These are phyloP conservation scores for Standfussiana lucernea DNA, from an alignment of 2,888 invertebrate genomes.

Conservation along the genomic window DNA sequence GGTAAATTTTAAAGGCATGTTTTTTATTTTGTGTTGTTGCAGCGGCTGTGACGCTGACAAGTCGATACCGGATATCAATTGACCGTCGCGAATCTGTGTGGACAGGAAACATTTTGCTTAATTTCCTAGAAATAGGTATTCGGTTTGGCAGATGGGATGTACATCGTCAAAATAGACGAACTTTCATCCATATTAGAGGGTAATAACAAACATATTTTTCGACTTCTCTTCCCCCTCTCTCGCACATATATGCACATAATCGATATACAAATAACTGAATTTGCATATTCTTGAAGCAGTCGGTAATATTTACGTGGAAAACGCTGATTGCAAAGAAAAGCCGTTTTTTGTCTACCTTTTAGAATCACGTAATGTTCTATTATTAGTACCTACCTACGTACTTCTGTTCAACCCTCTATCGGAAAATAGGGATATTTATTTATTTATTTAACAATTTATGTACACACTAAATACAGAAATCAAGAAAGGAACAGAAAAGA, in stretches of 20 bases:
- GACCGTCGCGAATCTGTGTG: background rate
- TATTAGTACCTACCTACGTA: background rate
- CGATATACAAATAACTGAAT: background rate
- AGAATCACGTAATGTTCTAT: background rate
- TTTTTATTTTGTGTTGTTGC: background rate
- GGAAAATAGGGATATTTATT: background rate
- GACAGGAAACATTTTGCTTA: background rate
- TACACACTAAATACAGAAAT: too few species aligned
- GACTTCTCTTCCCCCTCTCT: background rate
- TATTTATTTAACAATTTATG: too few species aligned
- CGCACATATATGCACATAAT: background rate
- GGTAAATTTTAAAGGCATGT: background rate
- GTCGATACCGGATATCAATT: constrained; percentile 1
- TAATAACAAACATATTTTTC: background rate
- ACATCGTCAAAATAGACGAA: background rate
- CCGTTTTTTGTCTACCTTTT: background rate
- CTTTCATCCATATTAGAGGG: background rate
- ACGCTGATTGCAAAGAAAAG: background rate
- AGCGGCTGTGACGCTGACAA: background rate
- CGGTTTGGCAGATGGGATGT: background rate
- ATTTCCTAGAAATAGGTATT: background rate
- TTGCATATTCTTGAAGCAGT: background rate
- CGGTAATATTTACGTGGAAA: too few species aligned
- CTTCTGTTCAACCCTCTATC: background rate
- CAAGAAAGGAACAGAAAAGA: too few species aligned